Evolutionary conservation across 30 jellyfish, hydroid and myxozoan genomes (phyloP).

Genomic region (Morbakka virulenta): DNA sequence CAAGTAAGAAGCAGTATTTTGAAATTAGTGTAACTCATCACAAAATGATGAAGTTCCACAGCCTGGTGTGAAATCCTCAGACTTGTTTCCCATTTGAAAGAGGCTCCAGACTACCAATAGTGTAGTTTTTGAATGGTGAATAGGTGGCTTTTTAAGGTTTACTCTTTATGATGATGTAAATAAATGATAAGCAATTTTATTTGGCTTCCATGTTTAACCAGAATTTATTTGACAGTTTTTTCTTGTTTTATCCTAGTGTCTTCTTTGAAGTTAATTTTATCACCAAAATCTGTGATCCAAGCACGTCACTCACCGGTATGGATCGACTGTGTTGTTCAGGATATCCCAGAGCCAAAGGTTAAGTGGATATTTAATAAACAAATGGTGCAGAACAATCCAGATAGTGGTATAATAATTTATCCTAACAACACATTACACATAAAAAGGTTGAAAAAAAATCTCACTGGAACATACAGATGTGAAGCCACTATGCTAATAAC

Average conservation of each 20-base stretch:
- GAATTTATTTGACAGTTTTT: no score
- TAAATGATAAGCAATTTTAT: no score
- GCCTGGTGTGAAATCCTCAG: no score
- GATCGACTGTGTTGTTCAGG: conserved; percentile 19
- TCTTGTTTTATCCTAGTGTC: background rate
- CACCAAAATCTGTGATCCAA: conserved; percentile 29
- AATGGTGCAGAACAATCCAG: conserved; percentile 15
- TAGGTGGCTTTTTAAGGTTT: no score
- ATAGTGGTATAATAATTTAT: conserved; percentile 20
- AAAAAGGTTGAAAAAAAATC: conserved; percentile 7
- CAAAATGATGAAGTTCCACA: no score
- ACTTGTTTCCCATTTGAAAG: no score
- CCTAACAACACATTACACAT: conserved; percentile 71
- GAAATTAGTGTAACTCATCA: no score
- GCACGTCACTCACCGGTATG: conserved; percentile 28
- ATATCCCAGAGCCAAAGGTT: conserved; percentile 13
- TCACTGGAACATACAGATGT: conserved; percentile 73
- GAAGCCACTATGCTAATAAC: conserved; percentile 27
- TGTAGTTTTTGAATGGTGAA: no score
- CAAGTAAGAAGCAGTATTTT: no score
- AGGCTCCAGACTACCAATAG: no score
- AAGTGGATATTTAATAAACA: conserved; percentile 27
- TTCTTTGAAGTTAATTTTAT: background rate
- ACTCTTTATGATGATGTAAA: no score
- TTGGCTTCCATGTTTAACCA: no score